phyloP scores from a whole-genome alignment of 2,888 invertebrate species.

The Ganaspis brasiliensis region DNA sequence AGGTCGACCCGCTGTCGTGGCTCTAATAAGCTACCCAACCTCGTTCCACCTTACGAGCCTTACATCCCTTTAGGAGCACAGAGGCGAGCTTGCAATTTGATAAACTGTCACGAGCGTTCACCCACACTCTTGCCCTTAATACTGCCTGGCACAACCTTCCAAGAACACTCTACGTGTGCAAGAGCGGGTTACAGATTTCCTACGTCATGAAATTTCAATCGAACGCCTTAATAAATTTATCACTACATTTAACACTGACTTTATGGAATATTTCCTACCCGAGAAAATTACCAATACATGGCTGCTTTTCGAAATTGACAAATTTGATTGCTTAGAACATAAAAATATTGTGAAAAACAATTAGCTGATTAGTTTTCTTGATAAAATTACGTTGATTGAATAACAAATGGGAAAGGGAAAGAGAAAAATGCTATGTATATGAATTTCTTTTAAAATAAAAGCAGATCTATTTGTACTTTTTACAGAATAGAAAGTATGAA shows the following conservation, averaged over 20 bases:
- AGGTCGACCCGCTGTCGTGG: conserved; percentile 70
- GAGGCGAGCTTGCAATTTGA: conserved; percentile 73
- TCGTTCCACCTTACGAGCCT: conserved; percentile 70
- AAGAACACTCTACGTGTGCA: conserved; percentile 31
- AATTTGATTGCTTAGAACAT: too few relatives aligned
- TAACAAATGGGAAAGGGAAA: too few relatives aligned
- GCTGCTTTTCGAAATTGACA: too few relatives aligned
- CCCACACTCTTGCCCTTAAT: conserved; percentile 40
- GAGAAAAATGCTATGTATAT: conserved; percentile 47
- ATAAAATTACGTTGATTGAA: too few relatives aligned
- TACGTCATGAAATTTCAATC: conserved; percentile 41
- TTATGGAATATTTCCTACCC: conserved; percentile 13
- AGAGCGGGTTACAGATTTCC: conserved; percentile 39
- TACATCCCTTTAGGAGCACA: conserved; percentile 70
- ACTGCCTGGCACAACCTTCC: conserved; percentile 24
- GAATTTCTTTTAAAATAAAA: conserved; percentile 9
- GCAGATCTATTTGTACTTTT: conserved; percentile 8
- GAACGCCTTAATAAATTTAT: conserved; percentile 36
- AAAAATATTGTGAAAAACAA: too few relatives aligned
- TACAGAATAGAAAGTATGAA: conserved; percentile 46
- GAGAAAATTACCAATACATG: neutral
- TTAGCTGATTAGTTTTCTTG: too few relatives aligned
- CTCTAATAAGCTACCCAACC: conserved; percentile 75
- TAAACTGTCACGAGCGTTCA: conserved; percentile 72
- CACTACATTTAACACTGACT: conserved; percentile 28